Conservation (phyloP, 2,113 vertebrate genomes). For the Gymnarchus niloticus region DNA sequence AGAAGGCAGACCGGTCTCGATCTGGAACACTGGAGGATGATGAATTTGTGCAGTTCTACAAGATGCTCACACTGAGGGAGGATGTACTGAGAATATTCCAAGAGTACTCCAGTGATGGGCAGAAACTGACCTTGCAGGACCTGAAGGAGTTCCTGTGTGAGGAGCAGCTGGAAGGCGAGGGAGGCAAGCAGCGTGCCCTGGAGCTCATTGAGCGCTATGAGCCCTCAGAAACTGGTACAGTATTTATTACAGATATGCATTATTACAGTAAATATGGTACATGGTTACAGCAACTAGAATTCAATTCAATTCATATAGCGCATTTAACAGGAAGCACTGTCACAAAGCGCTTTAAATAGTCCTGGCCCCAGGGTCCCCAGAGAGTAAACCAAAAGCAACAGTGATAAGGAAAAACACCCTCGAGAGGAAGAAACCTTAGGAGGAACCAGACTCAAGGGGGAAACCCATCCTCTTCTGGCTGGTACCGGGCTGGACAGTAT, state of each 20-base stretch:
- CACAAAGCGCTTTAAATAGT: too few relatives aligned
- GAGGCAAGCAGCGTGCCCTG: constrained; percentile 63
- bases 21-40: constrained; percentile 75
- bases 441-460: too few relatives aligned
- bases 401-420: too few relatives aligned
- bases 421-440: too few relatives aligned
- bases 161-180: constrained; percentile 72
- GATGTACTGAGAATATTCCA: constrained; percentile 82
- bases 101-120: constrained; percentile 77
- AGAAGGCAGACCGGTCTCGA: constrained; percentile 80
- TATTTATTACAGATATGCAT: neutral
- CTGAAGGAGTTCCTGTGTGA: constrained; percentile 76
- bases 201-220: constrained; percentile 77
- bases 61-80: constrained; percentile 79
- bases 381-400: too few relatives aligned
- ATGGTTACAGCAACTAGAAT: neutral
- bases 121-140: constrained; percentile 76
- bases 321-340: too few relatives aligned
- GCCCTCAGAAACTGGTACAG: constrained; percentile 76
- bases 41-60: constrained; percentile 90
- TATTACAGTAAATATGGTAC: neutral
- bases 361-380: too few relatives aligned
- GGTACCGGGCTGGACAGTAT: too few relatives aligned
- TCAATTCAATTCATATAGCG: too few relatives aligned
- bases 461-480: too few relatives aligned